Conservation (phyloP, 2,888 invertebrate species). For the Druceiella hillmani region DNA sequence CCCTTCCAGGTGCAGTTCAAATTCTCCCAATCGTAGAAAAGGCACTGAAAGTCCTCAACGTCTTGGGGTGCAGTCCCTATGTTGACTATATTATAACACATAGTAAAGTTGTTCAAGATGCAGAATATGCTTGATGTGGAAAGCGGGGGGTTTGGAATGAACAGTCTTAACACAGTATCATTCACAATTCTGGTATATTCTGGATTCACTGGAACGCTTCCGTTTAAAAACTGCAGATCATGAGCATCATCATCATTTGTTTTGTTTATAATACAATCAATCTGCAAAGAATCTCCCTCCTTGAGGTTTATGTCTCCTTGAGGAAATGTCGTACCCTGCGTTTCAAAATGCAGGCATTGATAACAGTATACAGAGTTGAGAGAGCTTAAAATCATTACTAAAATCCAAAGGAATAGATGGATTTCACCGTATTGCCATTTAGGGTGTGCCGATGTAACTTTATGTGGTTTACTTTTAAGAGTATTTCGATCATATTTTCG, state of each 20-base stretch:
- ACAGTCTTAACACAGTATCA: constrained; percentile 55
- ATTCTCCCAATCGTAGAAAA: constrained; percentile 66
- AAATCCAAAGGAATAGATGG: too few relatives aligned
- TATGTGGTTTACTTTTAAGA: too few relatives aligned
- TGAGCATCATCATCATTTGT: too few relatives aligned
- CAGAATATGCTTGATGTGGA: too few relatives aligned
- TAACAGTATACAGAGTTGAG: too few relatives aligned
- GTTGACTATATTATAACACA: constrained; percentile 34
- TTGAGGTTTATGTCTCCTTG: constrained; percentile 52
- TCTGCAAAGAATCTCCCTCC: constrained; percentile 56
- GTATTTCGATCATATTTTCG: too few relatives aligned
- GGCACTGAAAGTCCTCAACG: constrained; percentile 66
- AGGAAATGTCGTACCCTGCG: constrained; percentile 37
- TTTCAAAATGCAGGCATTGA: too few relatives aligned
- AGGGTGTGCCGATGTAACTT: too few relatives aligned
- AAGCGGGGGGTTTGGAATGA: constrained; percentile 49
- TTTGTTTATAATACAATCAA: constrained; percentile 64
- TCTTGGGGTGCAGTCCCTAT: constrained; percentile 54
- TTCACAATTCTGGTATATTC: constrained; percentile 53
- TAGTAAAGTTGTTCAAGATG: too few relatives aligned
- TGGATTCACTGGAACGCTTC: constrained; percentile 32
- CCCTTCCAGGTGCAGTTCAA: constrained; percentile 70
- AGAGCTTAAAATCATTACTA: too few relatives aligned
- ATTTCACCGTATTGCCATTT: too few relatives aligned
- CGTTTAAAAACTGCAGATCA: constrained; percentile 41